Conservation (phyloP, 2,113 vertebrate genomes). For the Daboia siamensis region DNA sequence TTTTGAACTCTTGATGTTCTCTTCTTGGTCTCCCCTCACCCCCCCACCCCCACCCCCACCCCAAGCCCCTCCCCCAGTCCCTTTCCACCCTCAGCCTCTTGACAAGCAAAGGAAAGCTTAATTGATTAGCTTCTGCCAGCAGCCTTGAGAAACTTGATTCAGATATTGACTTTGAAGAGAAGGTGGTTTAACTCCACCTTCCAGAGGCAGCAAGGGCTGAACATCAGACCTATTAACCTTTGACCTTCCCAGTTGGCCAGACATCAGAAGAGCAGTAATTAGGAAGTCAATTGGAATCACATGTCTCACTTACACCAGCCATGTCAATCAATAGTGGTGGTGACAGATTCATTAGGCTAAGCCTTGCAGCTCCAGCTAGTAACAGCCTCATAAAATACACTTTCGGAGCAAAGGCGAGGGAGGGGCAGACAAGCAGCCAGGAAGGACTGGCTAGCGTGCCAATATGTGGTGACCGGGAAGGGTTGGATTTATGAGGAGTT, state of each 20-base stretch:
- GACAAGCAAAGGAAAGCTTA: slow-evolving; percentile 69
- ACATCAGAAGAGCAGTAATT: slow-evolving; percentile 96
- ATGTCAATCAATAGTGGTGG: slow-evolving; percentile 81
- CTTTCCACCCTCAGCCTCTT: slow-evolving; percentile 66
- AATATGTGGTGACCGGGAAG: slow-evolving; percentile 82
- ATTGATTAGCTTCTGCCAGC: slow-evolving; percentile 77
- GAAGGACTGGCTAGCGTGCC: slow-evolving; percentile 73
- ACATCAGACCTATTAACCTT: slow-evolving; percentile 95
- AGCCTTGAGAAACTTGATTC: slow-evolving; percentile 84
- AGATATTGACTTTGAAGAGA: slow-evolving; percentile 73
- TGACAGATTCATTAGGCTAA: slow-evolving; percentile 90
- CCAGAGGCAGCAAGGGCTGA: slow-evolving; percentile 72
- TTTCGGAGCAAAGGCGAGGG: slow-evolving; percentile 68
- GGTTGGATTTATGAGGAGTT: slow-evolving; percentile 78
- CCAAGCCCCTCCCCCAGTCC: neutral
- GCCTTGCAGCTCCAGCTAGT: slow-evolving; percentile 76
- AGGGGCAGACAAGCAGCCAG: slow-evolving; percentile 66
- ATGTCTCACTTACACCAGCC: slow-evolving; percentile 89
- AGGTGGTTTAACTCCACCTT: slow-evolving; percentile 72
- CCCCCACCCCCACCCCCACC: too few relatives aligned
- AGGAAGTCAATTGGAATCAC: slow-evolving; percentile 93
- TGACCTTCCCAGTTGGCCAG: slow-evolving; percentile 81
- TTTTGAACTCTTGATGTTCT: slow-evolving; percentile 46
- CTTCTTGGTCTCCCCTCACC: neutral
- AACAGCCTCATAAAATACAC: slow-evolving; percentile 85